Percentiles rank a stretch among this genome's conserved stretches.
Conservation (phyloP, 2,888 invertebrate species). For the Melanchra persicariae region DNA sequence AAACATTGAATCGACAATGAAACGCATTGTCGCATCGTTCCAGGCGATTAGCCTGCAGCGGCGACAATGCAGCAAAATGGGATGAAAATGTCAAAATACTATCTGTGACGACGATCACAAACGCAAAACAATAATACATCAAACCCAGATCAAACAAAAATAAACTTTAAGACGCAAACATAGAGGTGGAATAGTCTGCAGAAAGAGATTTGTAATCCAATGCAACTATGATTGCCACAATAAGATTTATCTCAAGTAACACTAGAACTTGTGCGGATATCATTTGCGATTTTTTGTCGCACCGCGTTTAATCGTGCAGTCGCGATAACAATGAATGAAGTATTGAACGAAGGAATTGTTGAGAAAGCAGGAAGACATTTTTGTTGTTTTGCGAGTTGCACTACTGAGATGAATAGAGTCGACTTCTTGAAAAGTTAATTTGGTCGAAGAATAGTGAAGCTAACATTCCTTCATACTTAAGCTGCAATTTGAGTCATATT, state of each 20-base stretch:
- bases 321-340: conserved; percentile 73
- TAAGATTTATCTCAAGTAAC: conserved; percentile 79
- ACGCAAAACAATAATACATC: conserved; percentile 48
- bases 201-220: conserved; percentile 18
- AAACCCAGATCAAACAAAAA: conserved; percentile 49
- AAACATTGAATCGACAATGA: conserved; percentile 58
- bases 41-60: conserved; percentile 85
- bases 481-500: too few species aligned
- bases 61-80: conserved; percentile 84
- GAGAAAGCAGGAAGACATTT: conserved; percentile 74
- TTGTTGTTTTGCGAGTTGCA: conserved; percentile 71
- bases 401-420: conserved; percentile 63
- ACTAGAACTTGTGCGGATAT: conserved; percentile 86
- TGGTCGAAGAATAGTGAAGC: neutral
- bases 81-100: conserved; percentile 90
- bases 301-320: conserved; percentile 73
- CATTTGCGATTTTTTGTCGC: conserved; percentile 74
- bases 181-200: conserved; percentile 27
- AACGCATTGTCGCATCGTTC: conserved; percentile 76
- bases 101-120: conserved; percentile 84
- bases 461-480: too few species aligned
- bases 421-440: conserved; percentile 8
- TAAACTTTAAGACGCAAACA: conserved; percentile 32
- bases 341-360: conserved; percentile 70
- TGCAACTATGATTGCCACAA: conserved; percentile 71